Evolutionary conservation across 2,888 invertebrate genomes (phyloP).

Genomic region (Ochropacha duplaris): DNA sequence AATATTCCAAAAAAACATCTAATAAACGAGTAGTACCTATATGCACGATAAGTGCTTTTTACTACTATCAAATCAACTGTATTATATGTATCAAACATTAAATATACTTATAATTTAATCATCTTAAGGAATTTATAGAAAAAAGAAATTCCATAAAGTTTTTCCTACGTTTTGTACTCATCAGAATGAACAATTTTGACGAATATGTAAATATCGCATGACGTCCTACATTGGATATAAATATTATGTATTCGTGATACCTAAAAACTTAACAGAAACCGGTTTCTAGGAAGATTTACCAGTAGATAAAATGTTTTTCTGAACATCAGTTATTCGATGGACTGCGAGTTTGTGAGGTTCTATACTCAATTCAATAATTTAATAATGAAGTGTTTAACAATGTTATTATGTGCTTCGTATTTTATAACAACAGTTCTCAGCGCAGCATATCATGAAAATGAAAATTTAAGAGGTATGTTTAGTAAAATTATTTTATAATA

Average conservation of each 20-base stretch:
- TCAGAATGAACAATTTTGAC: slow-evolving; percentile 5
- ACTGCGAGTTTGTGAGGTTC: slow-evolving; percentile 5
- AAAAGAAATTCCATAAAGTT: not conserved
- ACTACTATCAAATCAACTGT: too few relatives aligned
- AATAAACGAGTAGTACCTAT: too few relatives aligned
- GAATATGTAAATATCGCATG: slow-evolving; percentile 8
- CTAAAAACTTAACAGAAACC: slow-evolving; percentile 16
- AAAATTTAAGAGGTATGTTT: slow-evolving; percentile 34
- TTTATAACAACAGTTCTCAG: slow-evolving; percentile 17
- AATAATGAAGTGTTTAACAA: slow-evolving; percentile 1
- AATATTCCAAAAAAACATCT: too few relatives aligned
- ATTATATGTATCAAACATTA: too few relatives aligned
- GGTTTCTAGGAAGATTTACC: slow-evolving; percentile 11
- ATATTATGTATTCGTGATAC: slow-evolving; percentile 12
- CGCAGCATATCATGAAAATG: slow-evolving; percentile 20
- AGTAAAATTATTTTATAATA: too few relatives aligned
- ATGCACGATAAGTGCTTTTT: too few relatives aligned
- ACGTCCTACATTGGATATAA: slow-evolving; percentile 19
- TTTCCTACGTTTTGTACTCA: not conserved
- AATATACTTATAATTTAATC: too few relatives aligned
- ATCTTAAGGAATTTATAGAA: too few relatives aligned
- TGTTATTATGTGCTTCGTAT: slow-evolving; percentile 21
- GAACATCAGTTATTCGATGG: slow-evolving; percentile 9
- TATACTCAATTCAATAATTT: slow-evolving; percentile 5
- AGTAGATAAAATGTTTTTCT: slow-evolving; percentile 8